These are phyloP conservation scores for Scophthalmus maximus DNA, from an alignment of 2,113 vertebrate species.

Conservation along the genomic window DNA sequence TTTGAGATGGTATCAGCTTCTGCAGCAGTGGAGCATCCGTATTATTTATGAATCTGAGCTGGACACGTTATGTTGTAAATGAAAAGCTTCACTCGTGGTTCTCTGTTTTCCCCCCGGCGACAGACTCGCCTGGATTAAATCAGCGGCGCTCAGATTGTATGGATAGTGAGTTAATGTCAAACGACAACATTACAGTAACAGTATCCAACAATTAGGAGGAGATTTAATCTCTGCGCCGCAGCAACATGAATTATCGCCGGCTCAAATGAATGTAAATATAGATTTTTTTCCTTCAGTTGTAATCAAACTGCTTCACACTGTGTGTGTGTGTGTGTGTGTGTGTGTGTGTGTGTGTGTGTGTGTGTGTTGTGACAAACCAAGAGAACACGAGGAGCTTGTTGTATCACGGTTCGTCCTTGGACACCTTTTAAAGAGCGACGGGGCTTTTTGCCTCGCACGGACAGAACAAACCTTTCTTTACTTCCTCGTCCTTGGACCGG, in stretches of 20 bases:
- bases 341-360: too few species aligned
- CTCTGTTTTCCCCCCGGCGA: background rate
- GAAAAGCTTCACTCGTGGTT: background rate
- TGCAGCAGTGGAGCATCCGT: background rate
- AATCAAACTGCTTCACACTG: too few species aligned
- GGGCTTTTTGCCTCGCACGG: too few species aligned
- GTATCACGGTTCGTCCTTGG: too few species aligned
- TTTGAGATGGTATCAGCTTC: background rate
- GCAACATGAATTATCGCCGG: slow-evolving; percentile 1
- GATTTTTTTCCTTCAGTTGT: background rate
- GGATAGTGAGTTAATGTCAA: slow-evolving; percentile 38
- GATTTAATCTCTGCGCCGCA: slow-evolving; percentile 27
- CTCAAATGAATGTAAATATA: slow-evolving; percentile 13
- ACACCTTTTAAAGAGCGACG: too few species aligned
- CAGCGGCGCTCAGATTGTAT: slow-evolving; percentile 27
- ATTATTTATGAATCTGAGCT: background rate
- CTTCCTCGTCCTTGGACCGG: background rate
- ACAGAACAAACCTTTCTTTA: background rate
- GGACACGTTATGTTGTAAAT: slow-evolving; percentile 2
- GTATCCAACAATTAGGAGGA: slow-evolving; percentile 11
- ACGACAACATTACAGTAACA: slow-evolving; percentile 29
- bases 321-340: too few species aligned
- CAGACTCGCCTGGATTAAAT: slow-evolving; percentile 11
- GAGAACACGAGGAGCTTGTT: too few species aligned
- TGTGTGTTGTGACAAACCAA: too few species aligned